Base-by-base conservation (phyloP, 2,888 invertebrate species). In the Carabus problematicus region DNA sequence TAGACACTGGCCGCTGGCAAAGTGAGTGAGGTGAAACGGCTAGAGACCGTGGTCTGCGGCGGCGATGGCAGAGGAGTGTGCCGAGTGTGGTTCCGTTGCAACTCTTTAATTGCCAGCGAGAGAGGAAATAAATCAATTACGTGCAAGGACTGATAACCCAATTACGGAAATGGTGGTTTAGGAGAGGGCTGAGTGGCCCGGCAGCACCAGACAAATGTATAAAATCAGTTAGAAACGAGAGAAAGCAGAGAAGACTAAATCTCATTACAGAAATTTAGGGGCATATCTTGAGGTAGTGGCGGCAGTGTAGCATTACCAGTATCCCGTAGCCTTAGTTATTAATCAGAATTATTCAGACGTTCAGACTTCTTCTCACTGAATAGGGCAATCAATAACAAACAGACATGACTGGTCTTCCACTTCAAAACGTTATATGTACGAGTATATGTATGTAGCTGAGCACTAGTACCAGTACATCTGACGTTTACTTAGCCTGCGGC, bases 101-200 rank as follows among this genome's bases (percentile, higher is more conserved):
- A 73, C 73, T 74, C 73, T 74, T 74, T 74, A 74, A 74, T 74
- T 74, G 74, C 73, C 68, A 72, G 39, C 72, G 72, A 72, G 74
- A 73, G 73, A 74, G 74, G 75, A 76, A 77, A 77, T 77, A 77
- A 77, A 77, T 77, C 77, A 77, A 77, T 77, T 77, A 77, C 77
- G 77, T 77, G 76, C 75, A 75, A 76, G 75, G 76, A 77, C 75
- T 77, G 77, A 77, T 77, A 77, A 77, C 76, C 76, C 74, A 73
- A 75, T 74, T 75, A 70, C 73, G 74, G 73, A 73, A 73, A 73
- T 73, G 72, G 73, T 73, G 73, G 73, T 72, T 69, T 70, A 63
- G 64, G 47, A 70, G 41, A 49, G 66, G 70, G 64, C 66, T 43
- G 42, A 60, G 52, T 47, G 70, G 60, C 68, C 64, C 70, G 61